Evolutionary conservation across 2,888 invertebrate genomes (phyloP), one percentile per base, ranked within the genome.

Genomic region (Caenorhabditis sp.): DNA sequence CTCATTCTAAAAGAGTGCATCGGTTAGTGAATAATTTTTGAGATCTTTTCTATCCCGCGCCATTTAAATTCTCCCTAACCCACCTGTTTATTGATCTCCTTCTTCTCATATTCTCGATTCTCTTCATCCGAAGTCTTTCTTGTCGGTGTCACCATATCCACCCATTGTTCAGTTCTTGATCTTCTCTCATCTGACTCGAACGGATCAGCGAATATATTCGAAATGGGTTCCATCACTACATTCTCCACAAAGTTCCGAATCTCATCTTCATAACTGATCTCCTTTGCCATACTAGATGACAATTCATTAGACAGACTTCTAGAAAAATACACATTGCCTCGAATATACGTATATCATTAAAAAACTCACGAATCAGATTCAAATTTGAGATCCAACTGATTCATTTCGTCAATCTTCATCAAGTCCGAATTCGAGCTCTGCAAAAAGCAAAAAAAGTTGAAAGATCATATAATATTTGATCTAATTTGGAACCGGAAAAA

Each of bases 111-210:
- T n/a, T n/a, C n/a, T n/a, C n/a, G 2, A 21, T 53, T 53, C 10
- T 31, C 31, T 10, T 31, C 31, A 4, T 31, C 31, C 31, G 31
- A 31, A 21, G 56, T 17, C 26, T 17, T 56, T 26, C 26, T 56
- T 8, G 25, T 56, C 8, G 56, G 17, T 26, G 26, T 10, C 27
- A 59, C 65, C 21, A 1, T 62, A 50, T 78, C 76, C n/a, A 78
- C 69, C 78, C 78, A 78, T 63, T 68, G 59, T 59, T 78, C 78
- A 12, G 74, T 78, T 23, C 78, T 59, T 26, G 73, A 74, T 31
- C 67, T 70, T 50, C 71, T 50, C 38, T 70, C 75, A 38, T 73
- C 76, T 14, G 70, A 67, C 43, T 76, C 78, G 43, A 78, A 73
- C 10, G 78, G 78, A 67, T 78, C 78, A n/a, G 70, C 70, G 27